Evolutionary conservation across 2,888 invertebrate genomes (phyloP).

Genomic region (Caenorhabditis drosophilae): DNA sequence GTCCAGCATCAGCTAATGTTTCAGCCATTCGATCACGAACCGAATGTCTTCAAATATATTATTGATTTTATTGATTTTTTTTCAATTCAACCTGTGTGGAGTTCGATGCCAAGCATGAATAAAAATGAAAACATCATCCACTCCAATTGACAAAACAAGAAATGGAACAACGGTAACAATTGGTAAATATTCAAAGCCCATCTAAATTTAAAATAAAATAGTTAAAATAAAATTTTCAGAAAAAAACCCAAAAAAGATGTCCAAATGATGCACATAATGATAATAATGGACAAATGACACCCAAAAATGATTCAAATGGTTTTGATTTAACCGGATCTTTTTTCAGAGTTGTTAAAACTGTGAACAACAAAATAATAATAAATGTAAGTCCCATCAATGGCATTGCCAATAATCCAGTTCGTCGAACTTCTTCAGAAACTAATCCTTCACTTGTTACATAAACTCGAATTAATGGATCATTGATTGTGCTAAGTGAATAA

Average conservation of each 20-base stretch:
- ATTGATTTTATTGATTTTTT: conserved; percentile 29
- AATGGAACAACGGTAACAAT: conserved; percentile 69
- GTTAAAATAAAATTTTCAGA: conserved; percentile 49
- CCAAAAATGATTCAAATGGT: conserved; percentile 66
- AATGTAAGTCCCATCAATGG: conserved; percentile 66
- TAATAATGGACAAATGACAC: conserved; percentile 67
- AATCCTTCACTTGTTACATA: conserved; percentile 65
- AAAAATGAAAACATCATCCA: conserved; percentile 69
- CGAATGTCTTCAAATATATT: conserved; percentile 19
- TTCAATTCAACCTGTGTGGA: too few species aligned
- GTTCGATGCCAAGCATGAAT: conserved; percentile 67
- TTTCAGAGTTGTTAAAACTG: conserved; percentile 61
- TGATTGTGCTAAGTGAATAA: conserved; percentile 53
- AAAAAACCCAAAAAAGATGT: conserved; percentile 67
- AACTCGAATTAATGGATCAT: conserved; percentile 56
- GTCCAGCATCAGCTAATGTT: conserved; percentile 66
- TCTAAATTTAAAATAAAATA: conserved; percentile 33
- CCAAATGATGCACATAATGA: conserved; percentile 66
- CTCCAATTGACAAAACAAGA: conserved; percentile 67
- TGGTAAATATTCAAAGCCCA: conserved; percentile 66
- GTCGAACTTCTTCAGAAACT: conserved; percentile 66
- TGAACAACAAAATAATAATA: conserved; percentile 62
- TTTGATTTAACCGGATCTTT: conserved; percentile 52
- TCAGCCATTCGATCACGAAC: conserved; percentile 57
- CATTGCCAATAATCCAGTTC: conserved; percentile 65